Conservation (phyloP, 2,113 vertebrate species). For the Takifugu flavidus region DNA sequence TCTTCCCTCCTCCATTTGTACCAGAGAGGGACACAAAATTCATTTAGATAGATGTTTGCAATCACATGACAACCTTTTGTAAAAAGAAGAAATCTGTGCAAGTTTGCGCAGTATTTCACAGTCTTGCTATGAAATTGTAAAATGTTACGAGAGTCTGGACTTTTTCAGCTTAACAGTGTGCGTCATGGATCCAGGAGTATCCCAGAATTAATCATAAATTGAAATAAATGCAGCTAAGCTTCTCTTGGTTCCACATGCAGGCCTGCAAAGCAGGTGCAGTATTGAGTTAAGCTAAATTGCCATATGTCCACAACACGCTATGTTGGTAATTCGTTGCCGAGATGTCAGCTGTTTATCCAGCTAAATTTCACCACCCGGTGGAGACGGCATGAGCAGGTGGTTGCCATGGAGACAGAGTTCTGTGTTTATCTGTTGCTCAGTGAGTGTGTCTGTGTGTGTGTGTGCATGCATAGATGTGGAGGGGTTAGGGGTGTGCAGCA, state of each 20-base stretch:
- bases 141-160: too few species aligned
- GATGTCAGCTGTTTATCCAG: constrained; percentile 44
- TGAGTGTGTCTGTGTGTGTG: not conserved
- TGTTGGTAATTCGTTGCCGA: constrained; percentile 23
- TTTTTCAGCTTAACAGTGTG: too few species aligned
- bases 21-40: too few species aligned
- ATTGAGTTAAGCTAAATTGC: constrained; percentile 24
- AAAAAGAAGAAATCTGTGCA: too few species aligned
- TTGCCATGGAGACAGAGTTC: constrained; percentile 47
- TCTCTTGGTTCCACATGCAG: not conserved
- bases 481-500: constrained; percentile 8
- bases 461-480: not conserved
- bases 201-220: constrained; percentile 2
- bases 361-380: constrained; percentile 30
- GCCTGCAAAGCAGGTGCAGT: constrained; percentile 15
- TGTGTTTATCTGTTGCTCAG: constrained; percentile 66
- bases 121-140: too few species aligned
- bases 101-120: too few species aligned
- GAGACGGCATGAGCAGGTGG: constrained; percentile 50
- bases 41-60: too few species aligned
- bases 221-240: too few species aligned
- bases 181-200: constrained; percentile 20
- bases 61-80: too few species aligned
- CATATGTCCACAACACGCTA: constrained; percentile 2
- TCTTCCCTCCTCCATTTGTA: too few species aligned